phyloP scores from a whole-genome alignment of 2,113 vertebrate genomes.

The Vidua macroura region DNA sequence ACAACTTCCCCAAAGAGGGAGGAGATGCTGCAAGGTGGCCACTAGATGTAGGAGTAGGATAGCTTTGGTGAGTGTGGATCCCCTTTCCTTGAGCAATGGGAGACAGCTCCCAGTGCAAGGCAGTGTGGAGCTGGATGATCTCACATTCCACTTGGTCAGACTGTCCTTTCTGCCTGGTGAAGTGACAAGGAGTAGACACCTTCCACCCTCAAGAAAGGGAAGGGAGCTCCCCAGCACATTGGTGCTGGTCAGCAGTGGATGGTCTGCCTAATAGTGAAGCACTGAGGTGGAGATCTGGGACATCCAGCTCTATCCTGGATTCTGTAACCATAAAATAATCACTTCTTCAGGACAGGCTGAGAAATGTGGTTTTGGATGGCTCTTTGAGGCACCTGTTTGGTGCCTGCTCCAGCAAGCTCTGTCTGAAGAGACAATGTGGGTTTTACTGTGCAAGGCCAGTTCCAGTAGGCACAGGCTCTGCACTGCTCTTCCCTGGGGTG shows the following conservation, averaged over 20 bases:
- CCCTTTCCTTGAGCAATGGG: not conserved
- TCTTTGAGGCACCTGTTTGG: not conserved
- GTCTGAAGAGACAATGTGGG: not conserved
- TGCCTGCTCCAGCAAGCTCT: not conserved
- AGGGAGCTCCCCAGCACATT: not conserved
- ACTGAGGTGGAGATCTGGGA: not conserved
- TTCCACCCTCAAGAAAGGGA: not conserved
- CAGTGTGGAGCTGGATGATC: fast-evolving
- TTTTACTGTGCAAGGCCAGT: not conserved
- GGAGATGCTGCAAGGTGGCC: not conserved
- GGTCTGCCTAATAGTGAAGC: not conserved
- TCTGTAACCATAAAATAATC: not conserved
- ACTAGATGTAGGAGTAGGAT: not conserved
- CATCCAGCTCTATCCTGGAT: not conserved
- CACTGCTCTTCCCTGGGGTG: not conserved
- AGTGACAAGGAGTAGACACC: not conserved
- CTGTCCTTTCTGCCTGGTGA: not conserved
- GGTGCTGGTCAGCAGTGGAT: not conserved
- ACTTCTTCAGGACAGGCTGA: not conserved
- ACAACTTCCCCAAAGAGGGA: not conserved
- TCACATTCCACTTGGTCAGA: not conserved
- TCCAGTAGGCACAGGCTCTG: not conserved
- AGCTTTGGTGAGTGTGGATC: not conserved
- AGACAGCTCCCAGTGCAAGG: not conserved
- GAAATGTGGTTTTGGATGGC: not conserved